Evolutionary conservation across 2,113 vertebrate genomes (phyloP), one percentile per base, ranked within the genome.

Genomic region (Anseranas semipalmata): DNA sequence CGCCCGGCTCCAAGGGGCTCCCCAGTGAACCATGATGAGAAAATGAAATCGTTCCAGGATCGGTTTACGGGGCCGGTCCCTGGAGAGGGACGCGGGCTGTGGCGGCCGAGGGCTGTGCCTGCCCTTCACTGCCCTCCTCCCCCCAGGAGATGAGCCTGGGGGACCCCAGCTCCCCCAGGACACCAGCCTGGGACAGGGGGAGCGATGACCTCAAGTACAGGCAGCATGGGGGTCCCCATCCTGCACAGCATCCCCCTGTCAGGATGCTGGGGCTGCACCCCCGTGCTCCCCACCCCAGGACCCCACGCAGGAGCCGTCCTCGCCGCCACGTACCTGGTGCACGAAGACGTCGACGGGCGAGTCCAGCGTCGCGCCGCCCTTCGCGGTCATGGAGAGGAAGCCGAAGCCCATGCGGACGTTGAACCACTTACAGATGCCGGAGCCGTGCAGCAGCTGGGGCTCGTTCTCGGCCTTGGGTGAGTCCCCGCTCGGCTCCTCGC

Each of bases 381-480:
- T 98, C 97, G 92, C 98, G 95, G 98, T 99, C 99, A 99, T 99
- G 97, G 99, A 99, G 97, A 99, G 98, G 98, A 99, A 99, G 33
- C 99, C 99, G 96, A 99, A 99, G 70, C 99, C 99, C 99, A 99
- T 99, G 96, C 99, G 98, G 90, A 99, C 99, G 73, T 99, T 99
- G 98, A 99, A 99, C 99, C 99, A 99, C 68, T 99, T 99, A 91
- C 99, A 99, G 97, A 99, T 97, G 59, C 99, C 99, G 71, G 98
- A 98, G 50, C 99, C 99, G 63, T 98, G 98, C 87, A 99, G 97
- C 3, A 98, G 97, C 94, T 98, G 98, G 2, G 98, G 95, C 13
- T 97, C 98, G 45, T 98, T 98, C 39, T 98, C 98, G 0, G 97
- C 95, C 41, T 97, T 96, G 93, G 97, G 98, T 15, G 98, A 95